Evolutionary conservation across 2,888 invertebrate genomes (phyloP).

Genomic region (Ichneumoninae sp.): DNA sequence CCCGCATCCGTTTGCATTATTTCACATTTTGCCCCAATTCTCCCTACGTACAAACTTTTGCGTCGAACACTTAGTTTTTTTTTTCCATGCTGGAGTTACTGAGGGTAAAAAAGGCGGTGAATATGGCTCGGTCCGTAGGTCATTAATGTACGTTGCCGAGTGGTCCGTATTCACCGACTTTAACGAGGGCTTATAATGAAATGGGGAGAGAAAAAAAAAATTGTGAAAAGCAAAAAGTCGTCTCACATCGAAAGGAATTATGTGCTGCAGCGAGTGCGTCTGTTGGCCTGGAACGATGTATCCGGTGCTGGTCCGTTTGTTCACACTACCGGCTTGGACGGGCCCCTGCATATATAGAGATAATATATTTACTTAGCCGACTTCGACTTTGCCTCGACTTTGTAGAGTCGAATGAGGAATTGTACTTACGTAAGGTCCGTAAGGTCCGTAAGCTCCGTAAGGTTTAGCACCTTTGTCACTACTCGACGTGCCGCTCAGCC

Average conservation of each 20-base stretch:
- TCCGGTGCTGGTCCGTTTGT: constrained; percentile 49
- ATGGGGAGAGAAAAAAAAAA: background rate
- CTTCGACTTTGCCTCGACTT: background rate
- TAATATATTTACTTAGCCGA: background rate
- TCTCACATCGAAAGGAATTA: constrained; percentile 1
- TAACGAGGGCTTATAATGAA: background rate
- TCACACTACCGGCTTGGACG: constrained; percentile 60
- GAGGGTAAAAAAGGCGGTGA: too few relatives aligned
- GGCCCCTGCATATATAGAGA: constrained; percentile 42
- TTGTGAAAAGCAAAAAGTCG: background rate
- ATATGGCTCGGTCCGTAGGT: too few relatives aligned
- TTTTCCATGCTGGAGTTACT: too few relatives aligned
- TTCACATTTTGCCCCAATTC: too few relatives aligned
- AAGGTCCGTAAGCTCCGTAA: constrained; percentile 26
- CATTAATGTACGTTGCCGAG: too few relatives aligned
- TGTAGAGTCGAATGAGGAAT: background rate
- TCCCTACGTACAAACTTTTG: too few relatives aligned
- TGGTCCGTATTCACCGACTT: background rate
- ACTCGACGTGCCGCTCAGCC: constrained; percentile 72
- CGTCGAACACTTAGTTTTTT: too few relatives aligned
- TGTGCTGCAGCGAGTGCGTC: constrained; percentile 15
- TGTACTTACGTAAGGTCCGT: constrained; percentile 66
- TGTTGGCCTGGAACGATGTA: constrained; percentile 46
- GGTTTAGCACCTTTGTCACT: constrained; percentile 8
- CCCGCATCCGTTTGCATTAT: background rate